Conservation (phyloP, 2,797 vertebrate species). For the Emydoidea blandingii region DNA sequence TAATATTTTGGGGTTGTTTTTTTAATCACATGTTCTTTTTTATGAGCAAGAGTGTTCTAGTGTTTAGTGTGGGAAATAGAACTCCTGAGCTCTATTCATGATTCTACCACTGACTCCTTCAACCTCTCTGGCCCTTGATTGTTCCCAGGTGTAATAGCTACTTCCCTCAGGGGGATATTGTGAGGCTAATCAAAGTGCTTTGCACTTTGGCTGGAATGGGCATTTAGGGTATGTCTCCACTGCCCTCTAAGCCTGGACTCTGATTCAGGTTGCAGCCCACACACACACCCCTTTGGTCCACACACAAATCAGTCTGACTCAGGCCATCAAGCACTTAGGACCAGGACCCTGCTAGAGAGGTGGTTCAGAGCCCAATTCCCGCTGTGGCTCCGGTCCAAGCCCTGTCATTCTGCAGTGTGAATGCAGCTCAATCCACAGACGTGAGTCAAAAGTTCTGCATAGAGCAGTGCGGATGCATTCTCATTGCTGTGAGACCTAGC, state of each 20-base stretch:
- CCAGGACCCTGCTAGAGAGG: not conserved
- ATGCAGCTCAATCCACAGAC: not conserved
- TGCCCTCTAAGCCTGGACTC: not conserved
- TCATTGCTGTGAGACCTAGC: not conserved
- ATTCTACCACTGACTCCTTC: not conserved
- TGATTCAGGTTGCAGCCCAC: not conserved
- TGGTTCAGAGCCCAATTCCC: not conserved
- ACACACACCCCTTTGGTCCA: not conserved
- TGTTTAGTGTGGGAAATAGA: not conserved
- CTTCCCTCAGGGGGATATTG: constrained; percentile 44
- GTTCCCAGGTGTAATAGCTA: constrained; percentile 16
- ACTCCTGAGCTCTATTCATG: not conserved
- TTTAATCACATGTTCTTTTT: not conserved
- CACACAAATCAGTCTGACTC: not conserved
- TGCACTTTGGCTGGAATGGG: not conserved
- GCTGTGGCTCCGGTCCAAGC: not conserved
- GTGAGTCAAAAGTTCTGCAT: not conserved
- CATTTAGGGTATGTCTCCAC: not conserved
- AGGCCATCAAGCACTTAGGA: not conserved
- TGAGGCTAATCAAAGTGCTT: constrained; percentile 12
- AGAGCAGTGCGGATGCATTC: not conserved
- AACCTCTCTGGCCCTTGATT: constrained; percentile 11
- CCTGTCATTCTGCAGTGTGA: not conserved
- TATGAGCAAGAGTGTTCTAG: not conserved
- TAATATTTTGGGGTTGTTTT: not conserved